Base-by-base conservation (phyloP, 2,888 invertebrate genomes). In the Sinodicranocentrus sp. region DNA sequence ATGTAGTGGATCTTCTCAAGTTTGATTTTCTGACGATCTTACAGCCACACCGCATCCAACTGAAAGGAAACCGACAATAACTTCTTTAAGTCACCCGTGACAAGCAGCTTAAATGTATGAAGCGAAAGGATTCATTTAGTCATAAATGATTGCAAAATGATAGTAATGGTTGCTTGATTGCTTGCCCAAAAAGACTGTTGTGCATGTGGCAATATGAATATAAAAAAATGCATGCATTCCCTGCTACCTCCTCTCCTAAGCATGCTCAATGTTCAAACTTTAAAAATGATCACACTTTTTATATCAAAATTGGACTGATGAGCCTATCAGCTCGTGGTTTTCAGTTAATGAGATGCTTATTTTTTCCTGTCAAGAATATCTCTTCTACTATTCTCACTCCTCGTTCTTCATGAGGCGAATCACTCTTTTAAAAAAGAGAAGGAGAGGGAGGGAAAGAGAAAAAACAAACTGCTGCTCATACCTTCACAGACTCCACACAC, bases 51-150 rank as follows among this genome's bases (percentile, higher is more conserved):
- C 48, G 39, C 48, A 48, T n/a, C 2, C 48, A n/a, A 15, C 63
- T 43, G 15, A 72, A 72, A 80, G 72, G 72, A 80, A 80, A 72
- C 72, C 79, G 79, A 65, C 79, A 72, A 80, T 80, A 80, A 80
- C 72, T 80, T 65, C 25, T 61, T 78, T 23, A 70, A 70, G 78
- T 78, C 70, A 61, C 65, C 72, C 71, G 65, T 80, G 72, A 80
- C 72, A 61, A 48, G 65, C 6, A 43, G 65, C 65, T 65, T 65
- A 43, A 21, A 6, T 65, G 10, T 6, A 13, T 10, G 1, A 19
- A n/a, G 39, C 28, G n/a, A 65, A 39, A 26, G 28, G 2, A 26
- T 21, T 39, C 43, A 65, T n/a, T 44, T 48, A 68, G 65, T 68
- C 33, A 48, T 26, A 26, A 68, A 52, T 48, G 48, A 68, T 68